Evolutionary conservation across 30 jellyfish, hydroid and myxozoan species (phyloP).

Genomic region (Aurelia aurita): DNA sequence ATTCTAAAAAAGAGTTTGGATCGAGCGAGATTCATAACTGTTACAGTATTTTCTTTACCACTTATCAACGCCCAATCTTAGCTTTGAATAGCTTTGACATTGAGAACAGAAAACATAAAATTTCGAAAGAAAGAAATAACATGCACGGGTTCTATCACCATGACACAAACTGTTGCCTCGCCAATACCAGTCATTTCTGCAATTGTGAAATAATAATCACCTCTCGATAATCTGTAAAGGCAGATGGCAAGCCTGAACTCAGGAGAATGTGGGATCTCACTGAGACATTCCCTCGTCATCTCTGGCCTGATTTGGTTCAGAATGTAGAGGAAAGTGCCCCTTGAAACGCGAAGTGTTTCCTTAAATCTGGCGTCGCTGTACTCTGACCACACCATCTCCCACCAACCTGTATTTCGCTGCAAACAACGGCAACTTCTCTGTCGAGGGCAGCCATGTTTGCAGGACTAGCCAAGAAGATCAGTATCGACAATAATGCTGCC

Average conservation of each 20-base stretch:
- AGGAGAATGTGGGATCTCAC: constrained; percentile 1
- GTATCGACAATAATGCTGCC: constrained; percentile 50
- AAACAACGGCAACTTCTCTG: constrained; percentile 38
- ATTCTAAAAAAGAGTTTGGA: too few species aligned
- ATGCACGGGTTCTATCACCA: constrained; percentile 8
- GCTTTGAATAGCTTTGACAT: too few species aligned
- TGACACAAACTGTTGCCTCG: constrained; percentile 22
- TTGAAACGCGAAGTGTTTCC: constrained; percentile 32
- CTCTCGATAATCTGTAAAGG: constrained; percentile 1
- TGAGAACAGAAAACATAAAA: too few species aligned
- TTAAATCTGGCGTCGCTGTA: constrained; percentile 41
- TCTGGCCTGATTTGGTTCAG: too few species aligned
- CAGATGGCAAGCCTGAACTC: constrained; percentile 31
- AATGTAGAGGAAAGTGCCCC: constrained; percentile 27
- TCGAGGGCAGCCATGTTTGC: constrained; percentile 21
- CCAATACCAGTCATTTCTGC: constrained; percentile 33
- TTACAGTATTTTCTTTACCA: too few species aligned
- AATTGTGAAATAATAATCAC: constrained; percentile 12
- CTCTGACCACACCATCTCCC: constrained; percentile 5
- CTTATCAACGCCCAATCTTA: too few species aligned
- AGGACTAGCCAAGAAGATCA: constrained; percentile 33
- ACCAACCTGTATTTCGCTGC: constrained; percentile 45
- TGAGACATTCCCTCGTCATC: too few species aligned
- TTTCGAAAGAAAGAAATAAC: too few species aligned
- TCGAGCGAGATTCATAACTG: too few species aligned